phyloP scores from a whole-genome alignment of 2,113 vertebrate genomes.

The Indicator indicator region DNA sequence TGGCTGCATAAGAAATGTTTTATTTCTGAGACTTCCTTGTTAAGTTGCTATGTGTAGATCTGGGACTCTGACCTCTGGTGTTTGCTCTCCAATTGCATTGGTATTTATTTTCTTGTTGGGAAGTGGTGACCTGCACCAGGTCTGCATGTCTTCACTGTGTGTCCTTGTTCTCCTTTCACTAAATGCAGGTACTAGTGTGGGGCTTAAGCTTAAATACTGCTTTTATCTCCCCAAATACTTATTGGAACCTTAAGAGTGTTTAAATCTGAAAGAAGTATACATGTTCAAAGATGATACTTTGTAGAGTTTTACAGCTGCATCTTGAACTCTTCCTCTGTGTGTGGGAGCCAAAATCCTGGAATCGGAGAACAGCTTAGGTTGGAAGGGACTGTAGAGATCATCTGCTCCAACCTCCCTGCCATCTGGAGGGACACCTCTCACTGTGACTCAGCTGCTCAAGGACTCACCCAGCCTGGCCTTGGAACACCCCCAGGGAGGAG shows the following conservation, averaged over 20 bases:
- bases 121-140: not conserved
- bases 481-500: no score
- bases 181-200: not conserved
- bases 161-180: no score
- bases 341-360: not conserved
- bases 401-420: no score
- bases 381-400: no score
- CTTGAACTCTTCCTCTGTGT: rapidly evolving
- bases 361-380: no score
- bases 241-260: not conserved
- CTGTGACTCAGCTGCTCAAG: no score
- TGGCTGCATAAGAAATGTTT: not conserved
- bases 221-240: not conserved
- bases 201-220: rapidly evolving
- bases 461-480: no score
- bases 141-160: not conserved
- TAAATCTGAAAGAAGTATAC: rapidly evolving
- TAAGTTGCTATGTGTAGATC: rapidly evolving
- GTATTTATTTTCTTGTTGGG: not conserved
- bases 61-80: not conserved
- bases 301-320: not conserved
- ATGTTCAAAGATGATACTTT: not conserved
- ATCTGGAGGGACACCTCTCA: no score
- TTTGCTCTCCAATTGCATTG: not conserved
- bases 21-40: not conserved